phyloP scores from a whole-genome alignment of 1,140 invertebrate species.

The Pseudomyrmex dendroicus region DNA sequence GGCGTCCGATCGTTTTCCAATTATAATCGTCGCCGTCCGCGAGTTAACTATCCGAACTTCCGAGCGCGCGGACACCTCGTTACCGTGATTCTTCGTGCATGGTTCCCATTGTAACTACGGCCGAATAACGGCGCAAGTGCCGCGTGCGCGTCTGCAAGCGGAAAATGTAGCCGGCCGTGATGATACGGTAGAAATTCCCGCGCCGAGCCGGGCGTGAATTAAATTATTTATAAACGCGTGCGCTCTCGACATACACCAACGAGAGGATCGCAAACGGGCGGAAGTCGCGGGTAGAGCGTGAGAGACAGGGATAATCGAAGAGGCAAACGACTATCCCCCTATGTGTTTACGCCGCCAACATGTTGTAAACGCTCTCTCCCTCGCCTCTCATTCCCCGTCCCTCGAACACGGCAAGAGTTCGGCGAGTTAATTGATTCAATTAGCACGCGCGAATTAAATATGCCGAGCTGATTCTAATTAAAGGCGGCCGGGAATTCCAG shows the following conservation, averaged over 20 bases:
- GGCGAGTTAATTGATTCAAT: constrained; percentile 79
- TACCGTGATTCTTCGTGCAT: constrained; percentile 73
- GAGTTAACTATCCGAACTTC: constrained; percentile 55
- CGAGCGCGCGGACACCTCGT: constrained; percentile 65
- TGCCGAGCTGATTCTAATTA: constrained; percentile 73
- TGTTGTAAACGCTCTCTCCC: constrained; percentile 26
- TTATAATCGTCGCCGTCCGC: constrained; percentile 43
- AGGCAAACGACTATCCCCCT: not conserved
- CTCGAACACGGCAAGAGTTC: constrained; percentile 61
- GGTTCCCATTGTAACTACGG: constrained; percentile 59
- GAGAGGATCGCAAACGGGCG: not conserved
- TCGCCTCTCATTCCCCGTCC: not conserved
- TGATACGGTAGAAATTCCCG: constrained; percentile 31
- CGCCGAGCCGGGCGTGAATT: constrained; percentile 66
- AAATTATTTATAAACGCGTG: constrained; percentile 77
- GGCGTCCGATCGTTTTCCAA: constrained; percentile 62
- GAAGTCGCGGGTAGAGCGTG: not conserved
- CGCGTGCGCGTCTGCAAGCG: constrained; percentile 2
- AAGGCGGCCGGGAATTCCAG: constrained; percentile 62
- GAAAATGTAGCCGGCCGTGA: constrained; percentile 32
- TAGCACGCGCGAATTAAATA: constrained; percentile 72
- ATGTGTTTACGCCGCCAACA: constrained; percentile 29
- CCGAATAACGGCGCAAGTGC: constrained; percentile 37
- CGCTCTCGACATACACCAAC: not conserved
- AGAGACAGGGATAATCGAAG: constrained; percentile 17